Evolutionary conservation across 2,888 invertebrate genomes (phyloP), one percentile per base, ranked within the genome.

Genomic region (Ommatoiulus sabulosus): DNA sequence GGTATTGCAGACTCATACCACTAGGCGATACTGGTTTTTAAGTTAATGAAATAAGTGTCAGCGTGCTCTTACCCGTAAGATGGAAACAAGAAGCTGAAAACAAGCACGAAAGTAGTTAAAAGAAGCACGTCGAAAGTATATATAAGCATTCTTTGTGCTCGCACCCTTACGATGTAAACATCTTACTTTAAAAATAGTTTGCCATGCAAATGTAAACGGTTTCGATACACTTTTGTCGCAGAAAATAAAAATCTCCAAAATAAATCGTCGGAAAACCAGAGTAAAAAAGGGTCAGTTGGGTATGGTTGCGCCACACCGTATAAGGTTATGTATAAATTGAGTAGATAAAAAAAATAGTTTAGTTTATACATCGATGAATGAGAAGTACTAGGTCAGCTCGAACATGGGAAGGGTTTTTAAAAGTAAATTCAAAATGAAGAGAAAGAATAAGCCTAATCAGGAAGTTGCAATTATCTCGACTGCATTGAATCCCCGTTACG

Each of bases 281-380:
- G 72, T n/a, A 72, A 24, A 72, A 63, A 24, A 72, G 72, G 72
- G 72, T 72, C 72, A 72, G 52, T 72, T 63, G 72, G 72, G 72
- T 72, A 72, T 72, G 72, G 72, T 24, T 72, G 10, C 24, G 72
- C 72, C 72, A 72, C 72, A 72, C 72, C 72, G 72, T 72, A 72
- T 72, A 72, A 72, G 72, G 72, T 24, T 24, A 24, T 24, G 72
- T 72, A 72, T 72, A 72, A 72, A 72, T 72, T 72, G n/a, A n/a
- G 24, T 7, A 20, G 72, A 72, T 24, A 52, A 10, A 72, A 63
- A 52, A 72, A 72, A 72, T 24, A 72, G 72, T 72, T 72, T 24
- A 72, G 72, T 24, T 72, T 72, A 72, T 10, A 72, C 24, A 24
- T 72, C 24, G 24, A 72, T 72, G 72, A 72, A 72, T 72, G 72